phyloP scores from a whole-genome alignment of 2,113 vertebrate species.

The Orthonyx spaldingii region DNA sequence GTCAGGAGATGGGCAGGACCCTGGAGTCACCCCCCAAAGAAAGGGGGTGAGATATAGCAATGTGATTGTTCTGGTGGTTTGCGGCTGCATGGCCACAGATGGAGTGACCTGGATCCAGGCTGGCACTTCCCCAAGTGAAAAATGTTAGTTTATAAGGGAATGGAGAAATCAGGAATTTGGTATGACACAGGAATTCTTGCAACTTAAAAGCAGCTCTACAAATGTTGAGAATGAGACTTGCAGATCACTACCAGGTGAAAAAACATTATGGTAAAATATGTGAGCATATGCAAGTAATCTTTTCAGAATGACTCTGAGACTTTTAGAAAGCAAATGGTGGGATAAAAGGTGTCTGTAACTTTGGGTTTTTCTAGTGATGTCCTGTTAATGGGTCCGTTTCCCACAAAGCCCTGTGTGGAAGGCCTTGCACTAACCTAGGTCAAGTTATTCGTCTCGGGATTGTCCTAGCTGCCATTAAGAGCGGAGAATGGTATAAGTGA shows the following conservation, averaged over 20 bases:
- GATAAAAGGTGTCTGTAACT: neutral
- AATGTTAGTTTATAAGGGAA: neutral
- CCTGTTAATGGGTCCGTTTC: neutral
- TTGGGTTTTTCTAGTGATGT: neutral
- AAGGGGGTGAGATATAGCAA: fast-evolving
- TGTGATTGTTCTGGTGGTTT: neutral
- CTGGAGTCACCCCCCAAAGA: neutral
- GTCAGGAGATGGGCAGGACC: neutral
- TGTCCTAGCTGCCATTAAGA: neutral
- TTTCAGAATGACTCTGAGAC: neutral
- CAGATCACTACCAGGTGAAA: slow-evolving; percentile 38
- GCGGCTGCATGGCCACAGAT: fast-evolving
- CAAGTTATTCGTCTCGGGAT: neutral
- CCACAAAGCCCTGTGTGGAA: neutral
- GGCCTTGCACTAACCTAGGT: neutral
- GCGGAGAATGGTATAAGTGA: neutral
- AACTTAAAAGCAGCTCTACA: neutral
- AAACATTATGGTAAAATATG: neutral
- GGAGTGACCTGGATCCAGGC: fast-evolving
- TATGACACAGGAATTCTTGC: neutral
- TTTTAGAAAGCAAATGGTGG: neutral
- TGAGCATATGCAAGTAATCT: neutral
- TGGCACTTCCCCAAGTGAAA: neutral
- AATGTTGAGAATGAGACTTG: neutral
- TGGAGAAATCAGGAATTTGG: neutral